A percentile compares a stretch with the other conserved stretches of the same genome.
Conservation (phyloP, 2,888 invertebrate species). For the Myopa tessellatipennis region DNA sequence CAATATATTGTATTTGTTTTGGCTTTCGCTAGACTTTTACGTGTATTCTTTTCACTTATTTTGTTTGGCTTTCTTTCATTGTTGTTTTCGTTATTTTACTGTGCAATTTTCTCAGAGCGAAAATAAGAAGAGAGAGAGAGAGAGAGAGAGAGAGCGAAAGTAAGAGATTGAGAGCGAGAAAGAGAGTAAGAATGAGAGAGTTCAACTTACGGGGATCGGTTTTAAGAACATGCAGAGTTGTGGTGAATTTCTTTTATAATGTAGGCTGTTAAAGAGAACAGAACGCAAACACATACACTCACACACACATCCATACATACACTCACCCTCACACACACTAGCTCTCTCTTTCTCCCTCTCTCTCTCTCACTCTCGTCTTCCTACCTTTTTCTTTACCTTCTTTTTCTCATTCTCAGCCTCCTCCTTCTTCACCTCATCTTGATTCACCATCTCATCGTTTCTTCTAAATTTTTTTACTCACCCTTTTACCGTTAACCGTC, state of each 20-base stretch:
- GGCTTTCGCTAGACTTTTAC: conserved; percentile 22
- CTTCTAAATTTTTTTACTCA: too few relatives aligned
- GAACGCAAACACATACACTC: too few relatives aligned
- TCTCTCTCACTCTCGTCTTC: conserved; percentile 13
- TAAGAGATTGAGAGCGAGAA: neutral
- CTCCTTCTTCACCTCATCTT: too few relatives aligned
- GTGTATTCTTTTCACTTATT: conserved; percentile 18
- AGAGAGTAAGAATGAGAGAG: neutral
- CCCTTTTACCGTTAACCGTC: neutral
- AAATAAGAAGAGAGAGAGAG: conserved; percentile 1
- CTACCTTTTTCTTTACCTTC: neutral
- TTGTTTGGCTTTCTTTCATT: conserved; percentile 15
- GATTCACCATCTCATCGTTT: too few relatives aligned
- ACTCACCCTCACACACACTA: neutral
- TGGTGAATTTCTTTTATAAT: neutral
- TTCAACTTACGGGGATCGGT: too few relatives aligned
- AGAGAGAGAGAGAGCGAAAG: neutral
- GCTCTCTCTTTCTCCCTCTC: neutral
- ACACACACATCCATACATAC: too few relatives aligned
- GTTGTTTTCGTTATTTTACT: conserved; percentile 23
- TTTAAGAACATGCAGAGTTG: neutral
- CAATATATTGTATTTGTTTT: conserved; percentile 37
- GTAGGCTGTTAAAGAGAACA: too few relatives aligned
- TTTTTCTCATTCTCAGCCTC: neutral
- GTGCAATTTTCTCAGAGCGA: neutral